Evolutionary conservation across 1,140 invertebrate genomes (phyloP).

Genomic region (Pogonus chalceus): DNA sequence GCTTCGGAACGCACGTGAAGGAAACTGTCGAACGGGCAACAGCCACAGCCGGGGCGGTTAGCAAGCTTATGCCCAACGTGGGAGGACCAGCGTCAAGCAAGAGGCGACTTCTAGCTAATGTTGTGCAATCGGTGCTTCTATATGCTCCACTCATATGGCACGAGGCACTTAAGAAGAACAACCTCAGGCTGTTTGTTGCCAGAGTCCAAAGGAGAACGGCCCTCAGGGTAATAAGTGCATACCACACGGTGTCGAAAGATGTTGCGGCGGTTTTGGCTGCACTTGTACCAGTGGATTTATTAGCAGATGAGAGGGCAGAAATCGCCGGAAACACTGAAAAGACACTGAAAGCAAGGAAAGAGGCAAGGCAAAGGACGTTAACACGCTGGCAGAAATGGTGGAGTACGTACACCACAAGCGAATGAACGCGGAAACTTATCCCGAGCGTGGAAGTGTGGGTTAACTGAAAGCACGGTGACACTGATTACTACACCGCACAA

Average conservation of each 20-base stretch:
- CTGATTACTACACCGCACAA: conserved; percentile 19
- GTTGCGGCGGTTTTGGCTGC: conserved; percentile 18
- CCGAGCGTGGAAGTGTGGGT: conserved; percentile 17
- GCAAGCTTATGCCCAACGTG: too few species aligned
- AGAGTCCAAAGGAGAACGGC: conserved; percentile 17
- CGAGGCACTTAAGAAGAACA: conserved; percentile 12
- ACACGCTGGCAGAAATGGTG: conserved; percentile 16
- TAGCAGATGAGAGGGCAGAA: too few species aligned
- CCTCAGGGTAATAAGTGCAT: conserved; percentile 16
- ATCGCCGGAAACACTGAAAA: conserved; percentile 9
- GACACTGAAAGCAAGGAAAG: conserved; percentile 9
- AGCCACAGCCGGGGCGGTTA: too few species aligned
- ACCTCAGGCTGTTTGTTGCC: conserved; percentile 14
- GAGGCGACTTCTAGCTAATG: conserved; percentile 19
- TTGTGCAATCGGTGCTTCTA: conserved; percentile 19
- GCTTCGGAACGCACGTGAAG: too few species aligned
- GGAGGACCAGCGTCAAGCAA: too few species aligned
- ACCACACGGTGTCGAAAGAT: conserved; percentile 21
- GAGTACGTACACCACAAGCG: conserved; percentile 11
- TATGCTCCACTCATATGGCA: conserved; percentile 21
- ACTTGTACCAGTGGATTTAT: conserved; percentile 16
- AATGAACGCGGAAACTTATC: conserved; percentile 20
- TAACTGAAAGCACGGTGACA: conserved; percentile 13
- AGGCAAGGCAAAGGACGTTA: conserved; percentile 4
- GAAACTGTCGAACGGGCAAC: too few species aligned